Evolutionary conservation across 2,113 vertebrate species (phyloP).

Genomic region (Rhinichthys klamathensis): DNA sequence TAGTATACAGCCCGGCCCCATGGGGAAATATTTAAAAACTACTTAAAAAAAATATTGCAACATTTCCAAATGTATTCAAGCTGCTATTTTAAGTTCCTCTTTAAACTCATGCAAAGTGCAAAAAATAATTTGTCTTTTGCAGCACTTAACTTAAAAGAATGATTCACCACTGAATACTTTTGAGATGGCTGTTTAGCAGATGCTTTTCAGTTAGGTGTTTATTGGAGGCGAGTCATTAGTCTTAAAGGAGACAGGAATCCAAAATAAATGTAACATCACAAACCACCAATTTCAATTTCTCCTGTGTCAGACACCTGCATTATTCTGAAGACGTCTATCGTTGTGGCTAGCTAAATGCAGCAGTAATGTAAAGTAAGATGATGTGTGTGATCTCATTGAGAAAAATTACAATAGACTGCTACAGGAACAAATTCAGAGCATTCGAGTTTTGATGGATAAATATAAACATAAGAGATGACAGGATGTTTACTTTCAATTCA

Average conservation of each 20-base stretch:
- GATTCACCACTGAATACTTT: background rate
- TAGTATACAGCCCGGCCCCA: too few species aligned
- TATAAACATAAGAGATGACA: background rate
- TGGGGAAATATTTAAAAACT: too few species aligned
- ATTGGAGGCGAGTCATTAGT: background rate
- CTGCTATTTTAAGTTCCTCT: background rate
- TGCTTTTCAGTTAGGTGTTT: background rate
- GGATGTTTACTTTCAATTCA: slow-evolving; percentile 3
- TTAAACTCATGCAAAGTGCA: background rate
- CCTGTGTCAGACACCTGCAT: background rate
- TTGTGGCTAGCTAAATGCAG: slow-evolving; percentile 1
- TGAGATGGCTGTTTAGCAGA: background rate
- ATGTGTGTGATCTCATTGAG: background rate
- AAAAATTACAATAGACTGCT: background rate
- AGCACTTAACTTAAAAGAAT: background rate
- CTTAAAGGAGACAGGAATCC: background rate
- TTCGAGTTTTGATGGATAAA: background rate
- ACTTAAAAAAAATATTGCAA: background rate
- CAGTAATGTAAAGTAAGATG: background rate
- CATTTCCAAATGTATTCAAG: background rate
- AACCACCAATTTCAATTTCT: background rate
- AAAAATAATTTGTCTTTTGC: background rate
- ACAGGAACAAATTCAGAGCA: background rate
- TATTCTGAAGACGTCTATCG: background rate
- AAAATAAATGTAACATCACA: background rate